Evolutionary conservation across 1,140 invertebrate genomes (phyloP).

Genomic region (Gonioctena quinquepunctata): DNA sequence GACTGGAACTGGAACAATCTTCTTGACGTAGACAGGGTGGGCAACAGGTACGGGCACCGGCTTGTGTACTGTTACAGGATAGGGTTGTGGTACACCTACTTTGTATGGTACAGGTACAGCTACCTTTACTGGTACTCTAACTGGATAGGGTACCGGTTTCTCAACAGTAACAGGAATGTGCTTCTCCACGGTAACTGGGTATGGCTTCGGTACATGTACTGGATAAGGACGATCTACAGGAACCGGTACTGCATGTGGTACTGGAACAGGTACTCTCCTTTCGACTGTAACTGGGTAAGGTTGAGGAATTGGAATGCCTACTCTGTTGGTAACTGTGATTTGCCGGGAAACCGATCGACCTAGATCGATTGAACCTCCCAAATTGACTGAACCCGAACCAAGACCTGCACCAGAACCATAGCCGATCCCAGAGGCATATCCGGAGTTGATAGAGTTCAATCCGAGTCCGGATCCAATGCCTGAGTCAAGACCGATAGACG

Average conservation of each 20-base stretch:
- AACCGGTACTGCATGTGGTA: conserved; percentile 44
- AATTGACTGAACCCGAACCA: conserved; percentile 3
- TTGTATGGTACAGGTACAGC: conserved; percentile 36
- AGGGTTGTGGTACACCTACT: conserved; percentile 35
- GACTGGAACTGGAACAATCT: conserved; percentile 24
- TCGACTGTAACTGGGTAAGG: conserved; percentile 40
- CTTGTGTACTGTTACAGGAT: conserved; percentile 29
- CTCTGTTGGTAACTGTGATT: conserved; percentile 39
- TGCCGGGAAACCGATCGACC: conserved; percentile 34
- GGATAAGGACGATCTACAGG: conserved; percentile 51
- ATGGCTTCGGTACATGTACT: conserved; percentile 58
- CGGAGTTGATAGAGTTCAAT: neutral
- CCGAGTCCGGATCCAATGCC: conserved; percentile 20
- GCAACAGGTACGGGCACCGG: conserved; percentile 27
- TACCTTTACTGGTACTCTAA: conserved; percentile 40
- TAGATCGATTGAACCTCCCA: conserved; percentile 31
- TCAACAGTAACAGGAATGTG: conserved; percentile 48
- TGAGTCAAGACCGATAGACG: neutral
- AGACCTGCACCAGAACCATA: neutral
- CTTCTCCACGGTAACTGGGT: conserved; percentile 58
- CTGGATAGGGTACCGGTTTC: conserved; percentile 39
- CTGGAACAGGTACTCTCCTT: conserved; percentile 38
- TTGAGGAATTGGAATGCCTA: conserved; percentile 37
- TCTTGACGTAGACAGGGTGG: conserved; percentile 30
- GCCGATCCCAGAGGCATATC: conserved; percentile 5